Base-by-base conservation (phyloP, 2,113 vertebrate genomes). In the Tetrax tetrax region DNA sequence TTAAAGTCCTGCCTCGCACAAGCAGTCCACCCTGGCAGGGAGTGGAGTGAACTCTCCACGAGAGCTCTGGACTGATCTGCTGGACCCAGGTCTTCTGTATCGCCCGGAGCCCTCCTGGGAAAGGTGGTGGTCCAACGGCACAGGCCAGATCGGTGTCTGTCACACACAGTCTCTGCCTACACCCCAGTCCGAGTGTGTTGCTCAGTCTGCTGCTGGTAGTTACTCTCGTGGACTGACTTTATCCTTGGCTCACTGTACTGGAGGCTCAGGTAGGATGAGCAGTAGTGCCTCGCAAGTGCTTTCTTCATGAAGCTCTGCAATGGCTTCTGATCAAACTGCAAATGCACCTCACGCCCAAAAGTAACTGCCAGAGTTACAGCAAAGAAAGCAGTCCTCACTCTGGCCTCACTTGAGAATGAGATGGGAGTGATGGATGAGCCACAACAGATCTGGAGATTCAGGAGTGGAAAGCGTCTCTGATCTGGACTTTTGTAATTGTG, bases 111-210 rank as follows among this genome's bases (percentile, higher is more conserved):
- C 25, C 20, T 45, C 38, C 35, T 41, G 53, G 63, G 63, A 76
- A 65, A 64, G 22, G 20, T 2, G 7, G 7, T 37, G 38, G 24
- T 47, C 77, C 23, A 23, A 27, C n/a, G 66, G 43, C n/a, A 63
- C 6, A 41, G 41, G 4, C 20, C 4, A 47, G 53, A 51, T 8
- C 31, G 31, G 1, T 2, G 21, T 22, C n/a, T 31, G 29, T 41
- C 92, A 51, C 71, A 31, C 48, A 25, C 25, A 51, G 59, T 14
- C 18, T 45, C 48, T 71, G 68, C 43, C 71, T 29, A 33, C 35
- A 22, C 4, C 9, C 41, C 0, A 0, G 11, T 9, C 43, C 1
- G 1, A 57, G 20, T 1, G 19, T 28, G 53, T 45, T 45, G 43
- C 81, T 80, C 66, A 25, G n/a, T 33, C 53, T 87, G 59, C 68